Base-by-base conservation (phyloP, 1,140 invertebrate species). In the Drosophila funebris region DNA sequence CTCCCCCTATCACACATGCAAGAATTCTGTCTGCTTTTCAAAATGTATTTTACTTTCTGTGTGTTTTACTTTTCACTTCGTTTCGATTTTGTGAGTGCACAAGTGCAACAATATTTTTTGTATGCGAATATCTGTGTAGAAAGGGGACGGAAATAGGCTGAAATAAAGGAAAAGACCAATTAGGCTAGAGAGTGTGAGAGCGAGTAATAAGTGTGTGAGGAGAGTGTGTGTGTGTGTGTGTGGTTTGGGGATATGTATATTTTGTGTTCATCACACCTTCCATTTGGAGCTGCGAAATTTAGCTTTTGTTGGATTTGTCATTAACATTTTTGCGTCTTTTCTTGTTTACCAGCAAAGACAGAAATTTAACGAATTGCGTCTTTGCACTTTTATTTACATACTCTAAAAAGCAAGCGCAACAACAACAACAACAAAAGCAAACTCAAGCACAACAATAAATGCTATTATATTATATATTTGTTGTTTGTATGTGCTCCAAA, bases 351-450 rank as follows among this genome's bases (percentile, higher is more conserved):
- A 13, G 31, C 31, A 53, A 52, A 75, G 4, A 3, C 41, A 37
- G 27, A 68, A 48, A 20, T 13, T 27, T 13, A 48, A 39, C 62
- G 52, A 80, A 84, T 85, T 84, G 81, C 81, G 81, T 84, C 81
- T 80, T 75, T 60, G 62, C 67, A 75, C 76, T 72, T 48, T 79
- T 76, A 63, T 79, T 76, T 85, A 69, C 77, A 73, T 69, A 57
- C 68, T 64, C 50, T 63, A 54, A 70, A 66, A 66, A 62, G 37
- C 22, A 52, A 44, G 33, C 43, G 56, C 22, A 69, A 56, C 37
- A 68, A 44, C 33, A 58, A 54, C 56, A 64, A 72, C 46, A 78
- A 78, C 48, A 56, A 27, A 37, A n/a, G 36, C 11, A 68, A 61
- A 70, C 52, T 58, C 61, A 50, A 73, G 54, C 62, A 68, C 60